Base-by-base conservation (phyloP, 2,888 invertebrate species). In the Disparrhopalites patrizii region DNA sequence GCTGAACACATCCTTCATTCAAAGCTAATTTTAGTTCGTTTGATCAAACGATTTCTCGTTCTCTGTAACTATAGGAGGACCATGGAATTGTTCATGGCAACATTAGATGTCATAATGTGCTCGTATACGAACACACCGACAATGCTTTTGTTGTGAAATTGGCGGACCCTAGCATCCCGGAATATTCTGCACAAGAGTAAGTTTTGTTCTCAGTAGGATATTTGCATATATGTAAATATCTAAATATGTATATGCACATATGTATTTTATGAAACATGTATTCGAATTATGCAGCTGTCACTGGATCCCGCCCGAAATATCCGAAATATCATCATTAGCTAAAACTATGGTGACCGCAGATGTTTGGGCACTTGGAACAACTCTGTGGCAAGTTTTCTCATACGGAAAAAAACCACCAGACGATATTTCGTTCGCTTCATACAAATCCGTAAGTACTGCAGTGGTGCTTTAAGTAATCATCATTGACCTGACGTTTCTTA, bases 341-440 rank as follows among this genome's bases (percentile, higher is more conserved):
- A 85, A 85, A 77, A 81, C 82, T 10, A 88, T 87, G 23, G 83
- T 85, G 0, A 83, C 86, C 61, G 89, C 91, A 13, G 95, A 95
- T 77, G 86, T 93, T 25, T 96, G 93, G 91, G 92, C 95, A 4
- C 88, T 91, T 77, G 92, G 90, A 0, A 95, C 94, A 3, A 93
- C 93, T 0, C 79, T 94, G 20, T 95, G 93, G 91, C 91, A 95
- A 80, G 89, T 95, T 74, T 95, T 94, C 80, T 87, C 89, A 0
- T 87, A 85, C 74, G 94, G 93, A 1, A 82, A 77, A 18, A 76
- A 78, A 52, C 81, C 84, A 50, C 77, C 78, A 3, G 69, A 73
- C 4, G 76, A 78, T 62, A 72, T 74, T 51, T 77, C 79, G 52
- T 65, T 77, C 38, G 76, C 78, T 38, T 72, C 76, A n/a, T 77